Evolutionary conservation across 2,888 invertebrate genomes (phyloP).

Genomic region (Gymnoscelis rufifasciata): DNA sequence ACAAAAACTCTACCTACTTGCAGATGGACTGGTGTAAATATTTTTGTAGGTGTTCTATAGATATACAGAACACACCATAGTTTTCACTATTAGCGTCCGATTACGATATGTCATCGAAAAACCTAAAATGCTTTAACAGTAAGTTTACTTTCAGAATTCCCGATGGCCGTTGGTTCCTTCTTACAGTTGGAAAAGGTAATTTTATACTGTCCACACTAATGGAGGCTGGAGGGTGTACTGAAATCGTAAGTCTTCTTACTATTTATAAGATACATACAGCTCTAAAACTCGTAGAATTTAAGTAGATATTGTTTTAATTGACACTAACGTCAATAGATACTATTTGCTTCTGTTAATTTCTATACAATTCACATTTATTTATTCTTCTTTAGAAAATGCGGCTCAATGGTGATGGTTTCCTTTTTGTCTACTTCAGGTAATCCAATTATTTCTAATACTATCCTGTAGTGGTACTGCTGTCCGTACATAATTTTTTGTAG

Average conservation of each 20-base stretch:
- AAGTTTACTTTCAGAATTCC: constrained; percentile 69
- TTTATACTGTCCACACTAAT: constrained; percentile 85
- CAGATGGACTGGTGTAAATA: no score
- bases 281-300: no score
- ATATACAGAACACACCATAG: no score
- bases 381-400: constrained; percentile 10
- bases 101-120: background rate
- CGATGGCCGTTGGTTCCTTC: constrained; percentile 84
- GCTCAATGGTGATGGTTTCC: constrained; percentile 10
- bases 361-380: background rate
- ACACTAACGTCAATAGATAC: no score
- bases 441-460: background rate
- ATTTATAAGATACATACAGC: no score
- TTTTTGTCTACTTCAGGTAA: constrained; percentile 8
- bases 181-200: constrained; percentile 85
- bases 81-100: no score
- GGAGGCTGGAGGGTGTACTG: constrained; percentile 87
- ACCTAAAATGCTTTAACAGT: background rate
- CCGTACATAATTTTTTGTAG: no score
- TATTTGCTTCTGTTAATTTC: background rate
- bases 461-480: no score
- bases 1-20: no score
- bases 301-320: no score
- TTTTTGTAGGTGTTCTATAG: no score
- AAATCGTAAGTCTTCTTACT: constrained; percentile 71